Evolutionary conservation across 2,797 vertebrate genomes (phyloP).

Genomic region (Anguilla anguilla): DNA sequence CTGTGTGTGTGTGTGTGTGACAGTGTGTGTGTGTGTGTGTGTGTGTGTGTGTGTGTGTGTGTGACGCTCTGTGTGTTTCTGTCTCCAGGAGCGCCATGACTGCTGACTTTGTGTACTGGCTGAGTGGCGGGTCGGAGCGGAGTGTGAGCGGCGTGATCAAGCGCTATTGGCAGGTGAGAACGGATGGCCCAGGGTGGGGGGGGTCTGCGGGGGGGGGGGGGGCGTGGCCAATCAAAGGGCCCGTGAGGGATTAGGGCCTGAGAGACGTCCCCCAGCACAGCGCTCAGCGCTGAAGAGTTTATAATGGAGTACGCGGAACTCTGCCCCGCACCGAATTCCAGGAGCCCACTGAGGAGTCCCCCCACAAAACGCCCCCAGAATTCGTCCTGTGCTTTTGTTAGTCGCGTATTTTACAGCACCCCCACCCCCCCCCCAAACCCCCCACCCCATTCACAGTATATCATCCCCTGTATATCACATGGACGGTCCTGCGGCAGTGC

Average conservation of each 20-base stretch:
- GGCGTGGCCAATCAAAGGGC: conserved; percentile 66
- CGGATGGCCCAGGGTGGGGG: conserved; percentile 54
- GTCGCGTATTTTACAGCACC: neutral
- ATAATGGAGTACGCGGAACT: conserved; percentile 69
- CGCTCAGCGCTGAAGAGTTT: conserved; percentile 65
- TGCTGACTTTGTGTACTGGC: conserved; percentile 83
- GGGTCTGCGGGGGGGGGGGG: neutral
- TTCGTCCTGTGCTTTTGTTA: neutral
- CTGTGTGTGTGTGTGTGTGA: neutral
- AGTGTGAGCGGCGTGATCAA: conserved; percentile 81
- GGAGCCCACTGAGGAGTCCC: neutral
- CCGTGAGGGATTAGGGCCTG: conserved; percentile 80
- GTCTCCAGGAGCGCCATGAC: conserved; percentile 73
- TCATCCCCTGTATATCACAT: neutral
- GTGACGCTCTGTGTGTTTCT: neutral
- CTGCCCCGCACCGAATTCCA: conserved; percentile 32
- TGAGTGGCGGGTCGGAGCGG: conserved; percentile 64
- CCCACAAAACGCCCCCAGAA: neutral
- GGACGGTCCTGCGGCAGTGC: neutral
- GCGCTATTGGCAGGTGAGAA: conserved; percentile 90
- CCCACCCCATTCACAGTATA: neutral
- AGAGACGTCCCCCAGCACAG: conserved; percentile 73
- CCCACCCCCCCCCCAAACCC: neutral
- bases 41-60: neutral
- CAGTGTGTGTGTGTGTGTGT: neutral